These are phyloP conservation scores for Poecilobothrus nobilitatus DNA, from an alignment of 2,888 invertebrate genomes.

Conservation along the genomic window DNA sequence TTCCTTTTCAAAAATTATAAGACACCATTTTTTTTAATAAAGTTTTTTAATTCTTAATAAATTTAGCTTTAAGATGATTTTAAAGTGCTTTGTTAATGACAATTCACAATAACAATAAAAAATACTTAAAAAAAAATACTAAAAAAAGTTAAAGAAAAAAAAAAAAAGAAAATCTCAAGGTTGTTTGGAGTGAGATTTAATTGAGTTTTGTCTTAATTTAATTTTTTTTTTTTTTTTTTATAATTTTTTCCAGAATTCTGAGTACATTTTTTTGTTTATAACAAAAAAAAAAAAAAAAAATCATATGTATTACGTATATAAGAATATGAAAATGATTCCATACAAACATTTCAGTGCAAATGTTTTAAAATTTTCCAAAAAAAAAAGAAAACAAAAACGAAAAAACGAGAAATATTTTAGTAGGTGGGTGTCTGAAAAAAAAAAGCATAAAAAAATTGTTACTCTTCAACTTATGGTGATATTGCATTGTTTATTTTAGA, in stretches of 20 bases:
- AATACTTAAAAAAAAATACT: too few relatives aligned
- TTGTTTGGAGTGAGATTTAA: background rate
- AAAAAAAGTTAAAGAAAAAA: too few relatives aligned
- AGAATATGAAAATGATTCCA: background rate
- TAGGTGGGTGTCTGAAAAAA: background rate
- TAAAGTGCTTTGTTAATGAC: too few relatives aligned
- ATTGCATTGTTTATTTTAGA: background rate
- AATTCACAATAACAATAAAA: too few relatives aligned
- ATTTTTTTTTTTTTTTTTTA: background rate
- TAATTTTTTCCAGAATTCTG: background rate
- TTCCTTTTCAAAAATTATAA: too few relatives aligned
- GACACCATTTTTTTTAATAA: too few relatives aligned
- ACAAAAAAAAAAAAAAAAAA: background rate
- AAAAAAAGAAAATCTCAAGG: background rate
- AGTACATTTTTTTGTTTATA: background rate
- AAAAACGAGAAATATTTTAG: background rate
- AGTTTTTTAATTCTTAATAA: too few relatives aligned
- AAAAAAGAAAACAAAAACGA: background rate
- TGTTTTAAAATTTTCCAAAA: background rate
- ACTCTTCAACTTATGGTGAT: background rate
- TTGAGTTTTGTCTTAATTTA: background rate
- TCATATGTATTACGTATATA: too few relatives aligned
- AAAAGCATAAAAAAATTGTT: background rate
- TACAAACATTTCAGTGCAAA: background rate
- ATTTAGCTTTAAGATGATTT: too few relatives aligned